Conservation (phyloP, 92 coral and sea anemone species). For the Hydrozoanthus gracilis region DNA sequence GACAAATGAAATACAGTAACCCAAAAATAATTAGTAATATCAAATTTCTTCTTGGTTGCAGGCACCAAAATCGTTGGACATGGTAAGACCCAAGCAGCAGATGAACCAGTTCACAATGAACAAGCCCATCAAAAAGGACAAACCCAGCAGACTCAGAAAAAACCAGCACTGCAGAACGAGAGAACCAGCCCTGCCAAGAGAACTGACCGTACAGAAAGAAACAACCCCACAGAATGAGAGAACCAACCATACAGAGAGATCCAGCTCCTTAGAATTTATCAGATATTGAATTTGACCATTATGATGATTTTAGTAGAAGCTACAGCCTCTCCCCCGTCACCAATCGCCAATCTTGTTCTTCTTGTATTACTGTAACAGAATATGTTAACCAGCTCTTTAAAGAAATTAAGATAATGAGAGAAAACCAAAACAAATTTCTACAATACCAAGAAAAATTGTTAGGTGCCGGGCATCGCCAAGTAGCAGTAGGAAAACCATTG, state of each 20-base stretch:
- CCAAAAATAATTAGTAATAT: background rate
- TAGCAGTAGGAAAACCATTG: background rate
- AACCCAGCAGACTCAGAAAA: background rate
- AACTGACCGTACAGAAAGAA: background rate
- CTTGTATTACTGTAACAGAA: constrained; percentile 6
- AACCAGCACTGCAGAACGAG: background rate
- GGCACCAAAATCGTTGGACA: constrained; percentile 11
- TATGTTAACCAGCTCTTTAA: background rate
- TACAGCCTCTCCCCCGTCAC: background rate
- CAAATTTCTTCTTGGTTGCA: background rate
- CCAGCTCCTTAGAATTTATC: background rate
- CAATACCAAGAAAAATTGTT: constrained; percentile 10
- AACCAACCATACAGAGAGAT: background rate
- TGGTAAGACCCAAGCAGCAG: background rate
- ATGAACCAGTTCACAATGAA: background rate
- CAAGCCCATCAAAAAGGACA: too few relatives aligned
- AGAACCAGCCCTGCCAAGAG: background rate
- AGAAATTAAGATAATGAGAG: background rate
- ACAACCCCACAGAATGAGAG: background rate
- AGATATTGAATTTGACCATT: constrained; percentile 1
- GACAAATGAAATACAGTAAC: background rate
- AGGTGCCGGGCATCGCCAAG: background rate
- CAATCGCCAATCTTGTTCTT: background rate
- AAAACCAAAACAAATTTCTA: background rate
- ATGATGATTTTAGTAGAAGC: background rate